Conservation (phyloP, 1,140 invertebrate genomes). For the Dermatophagoides farinae region DNA sequence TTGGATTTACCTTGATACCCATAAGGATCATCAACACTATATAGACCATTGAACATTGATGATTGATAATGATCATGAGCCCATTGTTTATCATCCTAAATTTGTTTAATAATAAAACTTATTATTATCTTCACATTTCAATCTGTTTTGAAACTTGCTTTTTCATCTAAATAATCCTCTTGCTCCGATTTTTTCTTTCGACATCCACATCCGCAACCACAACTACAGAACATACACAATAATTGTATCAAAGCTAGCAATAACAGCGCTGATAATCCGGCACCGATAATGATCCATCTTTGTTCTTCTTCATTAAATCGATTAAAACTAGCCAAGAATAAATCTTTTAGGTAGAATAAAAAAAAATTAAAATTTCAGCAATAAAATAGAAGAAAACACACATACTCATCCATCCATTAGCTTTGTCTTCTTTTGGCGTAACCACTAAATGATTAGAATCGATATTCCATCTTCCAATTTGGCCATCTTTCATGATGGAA, state of each 20-base stretch:
- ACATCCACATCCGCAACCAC: neutral
- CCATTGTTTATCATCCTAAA: constrained; percentile 4
- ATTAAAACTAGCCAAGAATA: neutral
- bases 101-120: neutral
- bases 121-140: neutral
- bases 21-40: neutral
- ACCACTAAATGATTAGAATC: neutral
- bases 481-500: neutral
- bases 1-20: neutral
- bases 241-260: constrained; percentile 60
- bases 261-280: constrained; percentile 52
- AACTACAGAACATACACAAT: constrained; percentile 48
- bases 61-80: neutral
- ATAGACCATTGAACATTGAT: neutral
- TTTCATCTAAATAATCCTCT: neutral
- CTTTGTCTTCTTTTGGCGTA: constrained; percentile 6
- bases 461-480: neutral
- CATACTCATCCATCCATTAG: neutral
- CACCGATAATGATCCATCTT: constrained; percentile 59
- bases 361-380: neutral
- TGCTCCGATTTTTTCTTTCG: neutral
- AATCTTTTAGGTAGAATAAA: neutral
- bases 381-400: neutral
- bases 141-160: neutral
- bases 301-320: constrained; percentile 26